phyloP scores from a whole-genome alignment of 2,888 invertebrate genomes.

The Macrostomum cliftonense region DNA sequence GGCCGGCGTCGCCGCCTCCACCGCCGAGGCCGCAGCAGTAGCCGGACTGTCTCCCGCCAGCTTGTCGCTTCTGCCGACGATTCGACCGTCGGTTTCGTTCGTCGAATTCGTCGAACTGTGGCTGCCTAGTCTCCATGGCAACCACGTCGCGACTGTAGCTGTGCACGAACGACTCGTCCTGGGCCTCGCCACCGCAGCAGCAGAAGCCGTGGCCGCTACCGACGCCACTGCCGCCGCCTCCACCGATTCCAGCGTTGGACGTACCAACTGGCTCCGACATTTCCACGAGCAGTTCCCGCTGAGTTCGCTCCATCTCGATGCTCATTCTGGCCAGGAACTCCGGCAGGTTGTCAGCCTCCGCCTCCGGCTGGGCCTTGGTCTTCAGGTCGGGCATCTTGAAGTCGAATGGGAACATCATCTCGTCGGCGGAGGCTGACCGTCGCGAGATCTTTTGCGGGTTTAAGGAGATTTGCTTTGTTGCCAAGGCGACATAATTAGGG shows the following conservation, averaged over 20 bases:
- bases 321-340: constrained; percentile 34
- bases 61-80: too few relatives aligned
- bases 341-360: constrained; percentile 8
- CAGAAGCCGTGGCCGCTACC: constrained; percentile 66
- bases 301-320: constrained; percentile 75
- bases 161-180: constrained; percentile 39
- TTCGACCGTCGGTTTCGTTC: too few relatives aligned
- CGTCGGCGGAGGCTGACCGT: constrained; percentile 2
- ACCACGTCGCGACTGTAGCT: too few relatives aligned
- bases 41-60: too few relatives aligned
- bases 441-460: background rate
- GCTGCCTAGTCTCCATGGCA: too few relatives aligned
- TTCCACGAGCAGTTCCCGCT: constrained; percentile 92
- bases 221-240: constrained; percentile 88
- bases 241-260: constrained; percentile 67
- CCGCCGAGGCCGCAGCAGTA: too few relatives aligned
- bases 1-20: too few relatives aligned
- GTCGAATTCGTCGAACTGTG: too few relatives aligned
- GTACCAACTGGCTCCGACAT: constrained; percentile 75
- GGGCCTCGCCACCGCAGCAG: constrained; percentile 58
- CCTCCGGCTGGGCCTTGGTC: constrained; percentile 1
- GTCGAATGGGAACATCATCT: constrained; percentile 8
- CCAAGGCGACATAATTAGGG: too few relatives aligned
- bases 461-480: too few relatives aligned
- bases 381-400: constrained; percentile 6